phyloP scores from a whole-genome alignment of 2,797 vertebrate species.

The Siniperca scherzeri region DNA sequence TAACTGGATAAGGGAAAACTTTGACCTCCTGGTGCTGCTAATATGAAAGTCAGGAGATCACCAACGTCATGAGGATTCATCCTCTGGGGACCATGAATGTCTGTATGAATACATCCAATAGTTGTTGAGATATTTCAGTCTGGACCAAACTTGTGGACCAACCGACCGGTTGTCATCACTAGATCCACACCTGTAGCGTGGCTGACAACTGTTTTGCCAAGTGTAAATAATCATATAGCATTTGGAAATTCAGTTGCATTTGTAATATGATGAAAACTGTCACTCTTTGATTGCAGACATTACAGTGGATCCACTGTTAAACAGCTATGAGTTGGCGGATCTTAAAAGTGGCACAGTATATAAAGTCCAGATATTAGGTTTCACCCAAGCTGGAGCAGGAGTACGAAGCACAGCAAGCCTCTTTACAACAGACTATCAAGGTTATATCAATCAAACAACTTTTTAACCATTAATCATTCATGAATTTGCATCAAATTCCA shows the following conservation, averaged over 20 bases:
- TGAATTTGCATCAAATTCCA: not conserved
- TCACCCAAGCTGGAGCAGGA: slow-evolving; percentile 87
- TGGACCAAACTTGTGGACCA: not conserved
- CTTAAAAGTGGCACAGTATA: slow-evolving; percentile 82
- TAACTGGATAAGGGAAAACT: not conserved
- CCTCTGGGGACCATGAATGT: not conserved
- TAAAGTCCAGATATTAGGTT: slow-evolving; percentile 84
- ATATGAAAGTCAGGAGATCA: not conserved
- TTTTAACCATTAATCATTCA: not conserved
- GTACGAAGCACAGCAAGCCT: slow-evolving; percentile 61
- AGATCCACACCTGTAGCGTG: not conserved
- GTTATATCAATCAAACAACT: slow-evolving; percentile 44
- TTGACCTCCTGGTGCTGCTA: not conserved
- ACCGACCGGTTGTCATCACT: not conserved
- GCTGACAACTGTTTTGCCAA: not conserved
- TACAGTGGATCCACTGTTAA: slow-evolving; percentile 71
- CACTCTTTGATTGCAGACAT: slow-evolving; percentile 77
- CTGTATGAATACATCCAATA: not conserved
- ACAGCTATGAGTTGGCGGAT: slow-evolving; percentile 66
- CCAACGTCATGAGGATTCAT: not conserved
- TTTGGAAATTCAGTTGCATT: not conserved
- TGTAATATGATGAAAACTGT: not conserved
- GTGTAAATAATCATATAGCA: not conserved
- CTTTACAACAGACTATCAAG: slow-evolving; percentile 69
- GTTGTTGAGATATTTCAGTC: not conserved